Evolutionary conservation across 1,140 invertebrate genomes (phyloP).

Genomic region (Drosophila repletoides): DNA sequence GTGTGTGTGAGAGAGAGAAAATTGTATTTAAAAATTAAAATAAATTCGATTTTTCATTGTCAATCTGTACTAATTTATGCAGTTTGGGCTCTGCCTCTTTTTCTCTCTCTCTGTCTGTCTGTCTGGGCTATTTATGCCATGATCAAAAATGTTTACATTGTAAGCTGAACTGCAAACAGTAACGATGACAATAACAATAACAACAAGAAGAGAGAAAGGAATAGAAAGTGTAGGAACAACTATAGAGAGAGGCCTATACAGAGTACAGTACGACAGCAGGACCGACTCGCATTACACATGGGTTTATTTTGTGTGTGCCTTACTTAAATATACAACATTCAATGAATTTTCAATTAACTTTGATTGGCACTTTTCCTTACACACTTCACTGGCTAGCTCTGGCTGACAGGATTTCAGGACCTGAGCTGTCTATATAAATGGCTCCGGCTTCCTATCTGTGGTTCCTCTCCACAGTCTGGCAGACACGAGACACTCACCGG

Average conservation of each 20-base stretch:
- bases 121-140: constrained; percentile 57
- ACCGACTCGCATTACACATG: constrained; percentile 19
- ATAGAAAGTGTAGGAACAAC: constrained; percentile 23
- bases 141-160: constrained; percentile 75
- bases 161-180: constrained; percentile 68
- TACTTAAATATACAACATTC: constrained; percentile 78
- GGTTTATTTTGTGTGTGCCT: constrained; percentile 64
- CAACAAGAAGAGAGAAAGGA: constrained; percentile 10
- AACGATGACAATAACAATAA: constrained; percentile 28
- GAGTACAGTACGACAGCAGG: too few species aligned
- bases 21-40: not conserved
- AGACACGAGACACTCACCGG: too few species aligned
- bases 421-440: constrained; percentile 23
- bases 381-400: constrained; percentile 44
- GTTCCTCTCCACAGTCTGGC: constrained; percentile 1
- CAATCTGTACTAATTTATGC: constrained; percentile 36
- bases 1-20: not conserved
- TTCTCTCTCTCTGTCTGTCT: not conserved
- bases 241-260: constrained; percentile 29
- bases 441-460: constrained; percentile 23
- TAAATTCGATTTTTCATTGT: constrained; percentile 4
- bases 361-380: constrained; percentile 77
- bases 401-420: not conserved
- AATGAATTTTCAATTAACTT: constrained; percentile 81
- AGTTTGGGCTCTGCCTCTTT: not conserved